Evolutionary conservation across 2,797 vertebrate species (phyloP).

Genomic region (Bradypodion pumilum): DNA sequence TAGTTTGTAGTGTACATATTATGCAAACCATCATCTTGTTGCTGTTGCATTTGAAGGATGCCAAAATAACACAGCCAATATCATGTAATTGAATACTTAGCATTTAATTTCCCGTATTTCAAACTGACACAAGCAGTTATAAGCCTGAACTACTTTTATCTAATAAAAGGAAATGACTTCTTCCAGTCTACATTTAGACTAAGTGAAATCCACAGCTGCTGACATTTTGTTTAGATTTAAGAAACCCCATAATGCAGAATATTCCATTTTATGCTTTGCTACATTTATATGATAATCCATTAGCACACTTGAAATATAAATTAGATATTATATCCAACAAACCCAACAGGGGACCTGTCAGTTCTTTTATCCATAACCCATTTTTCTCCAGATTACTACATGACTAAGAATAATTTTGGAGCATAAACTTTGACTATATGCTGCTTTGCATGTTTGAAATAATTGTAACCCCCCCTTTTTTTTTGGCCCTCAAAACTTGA

Average conservation of each 20-base stretch:
- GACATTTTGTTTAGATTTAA: constrained; percentile 66
- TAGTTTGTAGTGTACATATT: background rate
- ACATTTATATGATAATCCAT: constrained; percentile 89
- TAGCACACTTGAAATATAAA: constrained; percentile 89
- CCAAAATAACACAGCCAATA: background rate
- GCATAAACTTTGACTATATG: constrained; percentile 68
- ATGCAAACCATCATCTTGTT: background rate
- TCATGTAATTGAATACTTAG: no score
- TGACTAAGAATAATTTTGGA: constrained; percentile 78
- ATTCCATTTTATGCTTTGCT: constrained; percentile 72
- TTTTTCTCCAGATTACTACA: constrained; percentile 71
- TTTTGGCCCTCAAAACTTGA: background rate
- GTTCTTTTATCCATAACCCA: constrained; percentile 74
- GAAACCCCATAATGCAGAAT: constrained; percentile 69
- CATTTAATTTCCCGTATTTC: background rate
- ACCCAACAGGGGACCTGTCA: constrained; percentile 74
- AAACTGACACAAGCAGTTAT: background rate
- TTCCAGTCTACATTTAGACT: constrained; percentile 37
- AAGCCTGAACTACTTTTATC: background rate
- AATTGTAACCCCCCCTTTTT: no score
- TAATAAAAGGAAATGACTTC: constrained; percentile 33
- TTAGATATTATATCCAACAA: constrained; percentile 87
- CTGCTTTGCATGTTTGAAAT: constrained; percentile 43
- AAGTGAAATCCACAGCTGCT: constrained; percentile 61
- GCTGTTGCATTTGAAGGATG: background rate